phyloP scores from a whole-genome alignment of 2,888 invertebrate species.

The Galeruca laticollis region DNA sequence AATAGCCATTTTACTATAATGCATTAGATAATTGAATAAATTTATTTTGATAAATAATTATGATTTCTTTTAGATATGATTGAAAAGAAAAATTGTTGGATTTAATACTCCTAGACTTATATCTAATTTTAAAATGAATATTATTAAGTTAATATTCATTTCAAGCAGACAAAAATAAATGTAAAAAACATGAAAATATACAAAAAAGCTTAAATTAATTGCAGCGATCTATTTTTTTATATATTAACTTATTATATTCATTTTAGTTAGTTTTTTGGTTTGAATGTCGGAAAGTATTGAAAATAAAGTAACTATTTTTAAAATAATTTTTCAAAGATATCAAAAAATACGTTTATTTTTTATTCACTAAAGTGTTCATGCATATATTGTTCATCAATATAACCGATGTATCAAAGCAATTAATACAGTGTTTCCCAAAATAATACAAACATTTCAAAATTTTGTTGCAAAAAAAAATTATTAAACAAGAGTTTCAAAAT shows the following conservation, averaged over 20 bases:
- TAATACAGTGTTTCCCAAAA: constrained; percentile 2
- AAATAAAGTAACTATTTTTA: neutral
- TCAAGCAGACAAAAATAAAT: too few relatives aligned
- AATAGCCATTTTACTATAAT: too few relatives aligned
- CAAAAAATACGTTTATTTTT: too few relatives aligned
- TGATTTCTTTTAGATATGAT: neutral
- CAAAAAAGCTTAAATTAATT: too few relatives aligned
- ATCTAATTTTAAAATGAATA: neutral
- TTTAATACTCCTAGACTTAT: neutral
- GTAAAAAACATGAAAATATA: too few relatives aligned
- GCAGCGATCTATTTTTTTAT: too few relatives aligned
- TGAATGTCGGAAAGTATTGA: neutral
- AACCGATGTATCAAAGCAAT: neutral
- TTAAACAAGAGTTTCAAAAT: too few relatives aligned
- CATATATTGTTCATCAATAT: neutral
- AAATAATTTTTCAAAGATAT: too few relatives aligned
- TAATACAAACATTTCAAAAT: neutral
- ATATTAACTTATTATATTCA: neutral
- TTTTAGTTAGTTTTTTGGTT: neutral
- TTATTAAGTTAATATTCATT: neutral
- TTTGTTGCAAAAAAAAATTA: too few relatives aligned
- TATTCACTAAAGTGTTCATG: too few relatives aligned
- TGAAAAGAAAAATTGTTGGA: neutral
- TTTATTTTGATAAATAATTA: too few relatives aligned
- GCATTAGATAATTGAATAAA: too few relatives aligned